A percentile compares a stretch with the other conserved stretches of the same genome.
Evolutionary conservation across 53 echinoderm and acorn worm species (phyloP).

Genomic region (Luidia sarsii): DNA sequence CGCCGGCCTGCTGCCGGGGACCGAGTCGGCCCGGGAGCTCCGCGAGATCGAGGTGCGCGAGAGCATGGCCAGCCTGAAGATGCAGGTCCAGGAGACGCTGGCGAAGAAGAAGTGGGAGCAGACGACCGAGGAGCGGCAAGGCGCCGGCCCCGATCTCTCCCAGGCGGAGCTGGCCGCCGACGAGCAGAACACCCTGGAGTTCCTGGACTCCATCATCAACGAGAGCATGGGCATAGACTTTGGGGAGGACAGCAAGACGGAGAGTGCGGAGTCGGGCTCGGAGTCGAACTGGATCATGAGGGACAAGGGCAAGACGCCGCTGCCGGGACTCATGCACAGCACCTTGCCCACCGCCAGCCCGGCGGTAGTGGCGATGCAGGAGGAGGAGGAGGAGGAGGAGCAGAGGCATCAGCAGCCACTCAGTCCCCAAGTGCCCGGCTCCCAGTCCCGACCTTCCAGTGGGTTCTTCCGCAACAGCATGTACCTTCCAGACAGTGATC

Average conservation of each 20-base stretch:
- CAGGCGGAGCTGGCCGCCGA: conserved; percentile 40
- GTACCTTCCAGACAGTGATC: conserved; percentile 58
- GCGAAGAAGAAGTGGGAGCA: conserved; percentile 58
- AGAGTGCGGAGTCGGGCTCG: background rate
- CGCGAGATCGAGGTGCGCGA: conserved; percentile 84
- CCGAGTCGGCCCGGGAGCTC: conserved; percentile 82
- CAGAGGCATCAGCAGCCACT: background rate
- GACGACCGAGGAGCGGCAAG: background rate
- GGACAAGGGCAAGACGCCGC: conserved; percentile 41
- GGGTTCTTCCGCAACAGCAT: conserved; percentile 56
- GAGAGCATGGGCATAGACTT: conserved; percentile 74
- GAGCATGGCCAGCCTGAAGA: conserved; percentile 69
- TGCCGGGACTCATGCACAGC: conserved; percentile 50
- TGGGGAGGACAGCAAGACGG: background rate
- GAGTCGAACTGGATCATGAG: conserved; percentile 42
- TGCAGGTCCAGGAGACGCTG: conserved; percentile 75
- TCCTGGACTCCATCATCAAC: conserved; percentile 89
- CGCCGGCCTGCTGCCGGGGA: conserved; percentile 69
- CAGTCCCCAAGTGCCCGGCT: background rate
- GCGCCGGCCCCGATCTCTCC: background rate
- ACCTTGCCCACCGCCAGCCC: background rate
- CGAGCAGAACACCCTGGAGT: conserved; percentile 83
- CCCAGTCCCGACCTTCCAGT: conserved; percentile 19
- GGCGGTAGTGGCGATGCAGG: background rate
- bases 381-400: background rate